Evolutionary conservation across 1,140 invertebrate species (phyloP), one percentile per base, ranked within the genome.

Genomic region (Chironomus tepperi): DNA sequence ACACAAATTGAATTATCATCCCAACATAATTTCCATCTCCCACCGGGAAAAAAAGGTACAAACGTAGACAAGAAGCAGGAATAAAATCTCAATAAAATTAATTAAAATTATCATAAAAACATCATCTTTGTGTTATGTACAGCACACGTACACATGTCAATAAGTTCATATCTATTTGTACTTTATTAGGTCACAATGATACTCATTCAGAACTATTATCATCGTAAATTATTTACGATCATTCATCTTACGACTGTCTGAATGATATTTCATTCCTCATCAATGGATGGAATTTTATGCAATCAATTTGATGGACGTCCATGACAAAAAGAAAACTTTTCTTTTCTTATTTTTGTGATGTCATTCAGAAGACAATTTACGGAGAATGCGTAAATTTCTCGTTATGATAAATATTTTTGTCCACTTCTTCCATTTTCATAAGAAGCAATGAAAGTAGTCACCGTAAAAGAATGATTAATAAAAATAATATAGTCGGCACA

Each of bases 71-170:
- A 57, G 5, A 57, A 57, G 47, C 24, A 1, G 47, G 47, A 57
- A 57, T 34, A 34, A 34, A 34, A 34, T 34, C 5, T 34, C 24
- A 34, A 57, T 57, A 57, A 57, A 57, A 57, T 57, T 57, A 57
- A 57, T 57, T 57, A 57, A 8, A 57, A 57, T 57, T 57, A 57
- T 57, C 47, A n/a, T 57, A n/a, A 57, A 57, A 57, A 15, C 47
- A 57, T 57, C 47, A 47, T 47, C 9, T 47, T 47, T 47, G 43
- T 47, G 8, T 15, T 47, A 3, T 5, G 2, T 47, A 47, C 47
- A n/a, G 15, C 15, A 57, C 24, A 34, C 24, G 24, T 34, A 34
- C 24, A 34, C 24, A 34, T 34, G 24, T 34, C 24, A 34, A 34
- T 34, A 34, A 34, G 24, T 34, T 34, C 24, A 34, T 34, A 5